These are phyloP conservation scores for Meteorus sp. DNA, from an alignment of 1,140 invertebrate species.

Conservation along the genomic window DNA sequence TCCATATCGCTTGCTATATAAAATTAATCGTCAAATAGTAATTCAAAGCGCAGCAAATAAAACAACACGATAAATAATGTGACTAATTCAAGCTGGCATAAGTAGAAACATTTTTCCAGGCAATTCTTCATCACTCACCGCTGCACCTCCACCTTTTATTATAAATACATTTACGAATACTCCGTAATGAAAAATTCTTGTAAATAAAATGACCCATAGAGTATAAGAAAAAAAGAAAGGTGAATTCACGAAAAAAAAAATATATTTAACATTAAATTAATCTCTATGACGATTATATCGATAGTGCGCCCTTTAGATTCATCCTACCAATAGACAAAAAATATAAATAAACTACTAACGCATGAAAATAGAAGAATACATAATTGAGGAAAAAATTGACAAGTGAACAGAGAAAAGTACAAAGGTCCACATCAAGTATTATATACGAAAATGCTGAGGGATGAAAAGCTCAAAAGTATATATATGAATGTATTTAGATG, in stretches of 20 bases:
- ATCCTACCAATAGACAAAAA: too few species aligned
- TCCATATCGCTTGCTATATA: too few species aligned
- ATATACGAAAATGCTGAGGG: too few species aligned
- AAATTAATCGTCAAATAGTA: too few species aligned
- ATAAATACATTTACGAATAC: neutral
- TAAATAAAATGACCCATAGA: too few species aligned
- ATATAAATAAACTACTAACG: neutral
- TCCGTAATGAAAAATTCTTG: neutral
- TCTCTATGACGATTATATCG: neutral
- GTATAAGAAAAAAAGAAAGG: too few species aligned
- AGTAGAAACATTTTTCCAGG: constrained; percentile 7
- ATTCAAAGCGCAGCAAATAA: constrained; percentile 23
- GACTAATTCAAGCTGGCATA: neutral
- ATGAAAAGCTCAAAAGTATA: too few species aligned
- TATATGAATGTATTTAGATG: too few species aligned
- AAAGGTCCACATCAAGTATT: neutral
- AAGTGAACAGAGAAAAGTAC: neutral
- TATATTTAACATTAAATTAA: neutral
- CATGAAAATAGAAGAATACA: constrained; percentile 9
- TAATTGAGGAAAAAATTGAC: neutral
- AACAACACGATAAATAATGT: constrained; percentile 35
- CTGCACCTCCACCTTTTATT: neutral
- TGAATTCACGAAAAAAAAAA: neutral
- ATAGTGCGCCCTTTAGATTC: too few species aligned
- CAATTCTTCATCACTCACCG: neutral